These are phyloP conservation scores for Eupelmus urozonus DNA, from an alignment of 2,888 invertebrate genomes.

Conservation along the genomic window DNA sequence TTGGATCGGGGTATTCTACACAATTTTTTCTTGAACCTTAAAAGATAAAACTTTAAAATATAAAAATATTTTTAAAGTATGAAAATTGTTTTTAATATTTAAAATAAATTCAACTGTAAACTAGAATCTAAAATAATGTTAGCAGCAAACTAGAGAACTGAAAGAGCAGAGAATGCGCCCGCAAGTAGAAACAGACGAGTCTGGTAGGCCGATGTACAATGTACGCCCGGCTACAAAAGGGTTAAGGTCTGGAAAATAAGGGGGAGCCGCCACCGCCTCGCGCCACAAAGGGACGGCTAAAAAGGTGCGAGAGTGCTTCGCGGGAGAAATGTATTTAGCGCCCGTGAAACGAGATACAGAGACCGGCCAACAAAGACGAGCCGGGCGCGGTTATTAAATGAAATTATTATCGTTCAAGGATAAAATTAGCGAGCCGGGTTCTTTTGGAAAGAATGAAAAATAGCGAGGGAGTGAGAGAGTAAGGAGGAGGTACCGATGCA, in stretches of 20 bases:
- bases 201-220: constrained; percentile 3
- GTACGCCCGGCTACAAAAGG: neutral
- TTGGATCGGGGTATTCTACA: too few relatives aligned
- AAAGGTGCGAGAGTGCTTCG: neutral
- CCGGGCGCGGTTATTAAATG: constrained; percentile 24
- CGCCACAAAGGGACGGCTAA: neutral
- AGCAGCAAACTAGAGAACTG: too few relatives aligned
- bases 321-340: constrained; percentile 27
- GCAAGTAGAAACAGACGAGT: constrained; percentile 21
- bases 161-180: neutral
- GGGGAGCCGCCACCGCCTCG: neutral
- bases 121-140: too few relatives aligned
- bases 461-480: too few relatives aligned
- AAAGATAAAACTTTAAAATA: too few relatives aligned
- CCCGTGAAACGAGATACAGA: neutral
- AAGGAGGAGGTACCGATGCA: neutral
- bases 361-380: constrained; percentile 13
- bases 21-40: too few relatives aligned
- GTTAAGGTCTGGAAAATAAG: constrained; percentile 34
- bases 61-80: too few relatives aligned
- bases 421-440: constrained; percentile 18
- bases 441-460: too few relatives aligned
- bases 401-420: constrained; percentile 38
- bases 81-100: too few relatives aligned
- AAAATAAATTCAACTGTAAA: too few relatives aligned